Percentiles rank a stretch among this genome's conserved stretches.
Evolutionary conservation across 2,797 vertebrate genomes (phyloP).

Genomic region (Mallotus villosus): DNA sequence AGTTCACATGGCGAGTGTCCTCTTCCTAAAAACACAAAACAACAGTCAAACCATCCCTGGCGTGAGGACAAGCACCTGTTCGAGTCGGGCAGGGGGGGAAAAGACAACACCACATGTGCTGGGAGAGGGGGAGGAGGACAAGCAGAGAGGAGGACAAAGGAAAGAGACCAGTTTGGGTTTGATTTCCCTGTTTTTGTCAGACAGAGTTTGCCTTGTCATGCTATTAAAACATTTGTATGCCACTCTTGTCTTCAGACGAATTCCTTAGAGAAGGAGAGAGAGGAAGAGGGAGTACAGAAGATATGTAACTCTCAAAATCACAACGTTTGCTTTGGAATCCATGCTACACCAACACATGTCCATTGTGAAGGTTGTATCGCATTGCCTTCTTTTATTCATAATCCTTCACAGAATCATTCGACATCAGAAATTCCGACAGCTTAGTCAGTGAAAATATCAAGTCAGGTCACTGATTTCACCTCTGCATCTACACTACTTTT

Average conservation of each 20-base stretch:
- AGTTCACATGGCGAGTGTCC: constrained; percentile 65
- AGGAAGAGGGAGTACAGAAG: constrained; percentile 46
- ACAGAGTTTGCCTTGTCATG: constrained; percentile 58
- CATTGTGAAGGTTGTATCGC: not conserved
- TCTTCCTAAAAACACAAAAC: constrained; percentile 69
- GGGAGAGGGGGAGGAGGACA: constrained; percentile 43
- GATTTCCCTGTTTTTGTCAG: constrained; percentile 64
- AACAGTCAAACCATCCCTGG: constrained; percentile 68
- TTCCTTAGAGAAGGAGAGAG: constrained; percentile 43
- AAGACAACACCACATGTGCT: constrained; percentile 52
- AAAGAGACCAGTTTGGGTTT: constrained; percentile 63
- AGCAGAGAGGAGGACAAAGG: constrained; percentile 48
- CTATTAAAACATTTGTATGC: constrained; percentile 63
- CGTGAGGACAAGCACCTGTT: constrained; percentile 85
- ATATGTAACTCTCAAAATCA: not conserved
- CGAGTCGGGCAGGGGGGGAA: constrained; percentile 59
- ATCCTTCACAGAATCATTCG: not conserved
- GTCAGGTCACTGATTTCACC: not conserved
- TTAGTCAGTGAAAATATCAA: not conserved
- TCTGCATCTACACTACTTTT: too few species aligned
- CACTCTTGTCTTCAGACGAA: not conserved
- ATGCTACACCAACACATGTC: not conserved
- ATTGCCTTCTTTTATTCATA: too few species aligned
- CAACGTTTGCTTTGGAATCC: not conserved
- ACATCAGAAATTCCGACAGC: not conserved